phyloP scores from a whole-genome alignment of 2,888 invertebrate genomes.

The Netelia virgata region DNA sequence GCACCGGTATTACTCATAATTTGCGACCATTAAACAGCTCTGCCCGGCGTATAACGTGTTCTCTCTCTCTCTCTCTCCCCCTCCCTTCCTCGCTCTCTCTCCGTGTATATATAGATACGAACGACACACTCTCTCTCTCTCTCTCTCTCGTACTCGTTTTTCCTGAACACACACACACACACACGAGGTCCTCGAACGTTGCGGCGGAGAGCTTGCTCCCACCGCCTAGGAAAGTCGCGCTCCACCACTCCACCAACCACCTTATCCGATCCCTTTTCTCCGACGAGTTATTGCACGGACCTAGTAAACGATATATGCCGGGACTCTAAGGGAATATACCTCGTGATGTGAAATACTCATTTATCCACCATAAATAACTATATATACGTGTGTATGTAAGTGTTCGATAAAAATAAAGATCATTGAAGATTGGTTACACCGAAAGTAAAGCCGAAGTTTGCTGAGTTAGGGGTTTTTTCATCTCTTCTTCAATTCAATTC shows the following conservation, averaged over 20 bases:
- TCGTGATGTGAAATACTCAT: conserved; percentile 1
- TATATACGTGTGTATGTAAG: background rate
- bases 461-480: too few relatives aligned
- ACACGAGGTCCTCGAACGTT: background rate
- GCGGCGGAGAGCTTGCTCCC: background rate
- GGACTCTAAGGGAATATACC: conserved; percentile 46
- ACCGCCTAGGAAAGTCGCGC: background rate
- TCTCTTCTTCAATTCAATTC: too few relatives aligned
- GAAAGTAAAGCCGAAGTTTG: too few relatives aligned
- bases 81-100: conserved; percentile 5
- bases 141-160: conserved; percentile 44
- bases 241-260: background rate
- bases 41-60: conserved; percentile 38
- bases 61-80: conserved; percentile 45
- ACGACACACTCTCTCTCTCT: conserved; percentile 41
- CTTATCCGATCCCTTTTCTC: conserved; percentile 48
- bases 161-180: background rate
- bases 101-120: conserved; percentile 5
- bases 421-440: too few relatives aligned
- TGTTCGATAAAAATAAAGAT: background rate
- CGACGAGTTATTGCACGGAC: conserved; percentile 55
- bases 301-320: conserved; percentile 63
- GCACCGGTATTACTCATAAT: conserved; percentile 80
- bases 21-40: conserved; percentile 77
- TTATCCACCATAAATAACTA: background rate